Conservation (phyloP, 2,797 vertebrate genomes). For the Monodelphis domestica region DNA sequence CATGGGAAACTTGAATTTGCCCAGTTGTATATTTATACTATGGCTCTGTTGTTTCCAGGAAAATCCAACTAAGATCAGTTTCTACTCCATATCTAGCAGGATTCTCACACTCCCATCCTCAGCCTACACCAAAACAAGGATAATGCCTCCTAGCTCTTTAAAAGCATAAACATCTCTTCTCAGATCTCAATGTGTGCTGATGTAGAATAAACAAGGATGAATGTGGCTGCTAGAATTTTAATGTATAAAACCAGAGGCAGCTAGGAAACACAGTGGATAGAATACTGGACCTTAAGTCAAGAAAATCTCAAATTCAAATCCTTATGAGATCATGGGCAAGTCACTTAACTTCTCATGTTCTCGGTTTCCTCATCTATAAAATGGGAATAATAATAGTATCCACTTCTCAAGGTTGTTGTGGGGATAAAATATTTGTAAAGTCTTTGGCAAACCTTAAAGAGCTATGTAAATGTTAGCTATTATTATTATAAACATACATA, state of each 20-base stretch:
- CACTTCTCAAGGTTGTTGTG: background rate
- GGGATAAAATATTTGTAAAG: background rate
- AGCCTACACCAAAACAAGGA: background rate
- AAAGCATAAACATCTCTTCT: background rate
- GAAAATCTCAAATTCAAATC: background rate
- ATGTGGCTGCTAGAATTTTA: background rate
- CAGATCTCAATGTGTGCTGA: background rate
- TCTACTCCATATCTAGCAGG: too few relatives aligned
- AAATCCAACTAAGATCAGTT: background rate
- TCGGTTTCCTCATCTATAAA: background rate
- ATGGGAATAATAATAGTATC: background rate
- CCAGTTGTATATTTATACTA: background rate
- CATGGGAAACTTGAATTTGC: background rate
- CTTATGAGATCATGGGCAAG: background rate
- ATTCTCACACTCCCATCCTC: too few relatives aligned
- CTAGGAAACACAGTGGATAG: background rate
- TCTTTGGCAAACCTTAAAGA: background rate
- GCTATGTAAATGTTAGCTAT: background rate
- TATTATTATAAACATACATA: background rate
- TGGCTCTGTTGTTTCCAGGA: background rate
- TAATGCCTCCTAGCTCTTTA: background rate
- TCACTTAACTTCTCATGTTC: background rate
- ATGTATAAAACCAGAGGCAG: background rate
- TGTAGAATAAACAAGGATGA: background rate
- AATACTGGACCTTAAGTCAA: background rate